Conservation (phyloP, 2,113 vertebrate species). For the Hippopotamus amphibius region DNA sequence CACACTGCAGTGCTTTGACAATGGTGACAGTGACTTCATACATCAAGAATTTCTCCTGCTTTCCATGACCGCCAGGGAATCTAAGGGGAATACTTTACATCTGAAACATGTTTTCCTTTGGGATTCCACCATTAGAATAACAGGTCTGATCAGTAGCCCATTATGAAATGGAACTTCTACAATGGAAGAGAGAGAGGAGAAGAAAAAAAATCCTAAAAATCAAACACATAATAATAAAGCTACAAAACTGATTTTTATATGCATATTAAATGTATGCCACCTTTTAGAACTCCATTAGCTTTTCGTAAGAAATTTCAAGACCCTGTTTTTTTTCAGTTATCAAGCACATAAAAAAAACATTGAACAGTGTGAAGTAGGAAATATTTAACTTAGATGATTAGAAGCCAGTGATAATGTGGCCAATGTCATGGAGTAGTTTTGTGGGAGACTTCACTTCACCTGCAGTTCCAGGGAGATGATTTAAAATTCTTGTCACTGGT, state of each 20-base stretch:
- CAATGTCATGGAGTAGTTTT: not conserved
- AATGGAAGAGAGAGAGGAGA: constrained; percentile 74
- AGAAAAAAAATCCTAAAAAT: constrained; percentile 76
- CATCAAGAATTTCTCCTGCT: constrained; percentile 88
- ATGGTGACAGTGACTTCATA: constrained; percentile 90
- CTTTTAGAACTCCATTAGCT: constrained; percentile 41
- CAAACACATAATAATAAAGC: constrained; percentile 56
- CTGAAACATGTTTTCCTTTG: constrained; percentile 88
- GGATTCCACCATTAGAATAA: constrained; percentile 88
- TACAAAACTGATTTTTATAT: constrained; percentile 53
- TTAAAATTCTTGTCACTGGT: not conserved
- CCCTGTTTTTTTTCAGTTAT: constrained; percentile 16
- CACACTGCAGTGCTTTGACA: constrained; percentile 87
- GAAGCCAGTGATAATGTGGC: not conserved
- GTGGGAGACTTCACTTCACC: not conserved
- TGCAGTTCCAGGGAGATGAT: not conserved
- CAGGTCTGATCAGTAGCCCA: constrained; percentile 87
- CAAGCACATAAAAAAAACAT: not conserved
- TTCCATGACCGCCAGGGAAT: constrained; percentile 86
- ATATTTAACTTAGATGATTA: constrained; percentile 31
- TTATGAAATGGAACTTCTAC: constrained; percentile 82
- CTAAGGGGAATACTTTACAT: constrained; percentile 88
- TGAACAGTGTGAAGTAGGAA: not conserved
- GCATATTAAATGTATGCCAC: not conserved
- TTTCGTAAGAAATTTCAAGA: constrained; percentile 53